Conservation (phyloP, 1,140 invertebrate genomes). For the Ostrea denselamellosa region DNA sequence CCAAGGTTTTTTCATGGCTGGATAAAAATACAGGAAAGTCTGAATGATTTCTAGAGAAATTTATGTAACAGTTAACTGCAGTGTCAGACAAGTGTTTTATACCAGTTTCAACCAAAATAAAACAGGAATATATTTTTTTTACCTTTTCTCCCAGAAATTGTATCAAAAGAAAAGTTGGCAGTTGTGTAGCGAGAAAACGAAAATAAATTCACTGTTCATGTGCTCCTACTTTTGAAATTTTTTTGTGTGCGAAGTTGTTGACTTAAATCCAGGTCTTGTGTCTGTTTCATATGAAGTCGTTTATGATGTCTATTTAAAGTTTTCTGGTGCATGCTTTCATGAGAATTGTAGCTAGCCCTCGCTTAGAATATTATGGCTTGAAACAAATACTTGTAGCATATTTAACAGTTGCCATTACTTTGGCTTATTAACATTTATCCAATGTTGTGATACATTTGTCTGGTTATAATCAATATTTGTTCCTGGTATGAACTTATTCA, state of each 20-base stretch:
- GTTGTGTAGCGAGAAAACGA: conserved; percentile 7
- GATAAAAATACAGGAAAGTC: conserved; percentile 1
- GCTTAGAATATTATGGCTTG: too few species aligned
- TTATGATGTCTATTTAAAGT: neutral
- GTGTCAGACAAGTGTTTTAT: conserved; percentile 8
- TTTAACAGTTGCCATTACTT: too few species aligned
- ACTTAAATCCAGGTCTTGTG: neutral
- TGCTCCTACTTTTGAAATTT: neutral
- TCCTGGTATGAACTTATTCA: too few species aligned
- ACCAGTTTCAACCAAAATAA: neutral
- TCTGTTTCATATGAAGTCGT: neutral
- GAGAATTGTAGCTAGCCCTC: neutral
- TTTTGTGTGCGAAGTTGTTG: neutral
- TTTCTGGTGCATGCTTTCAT: neutral
- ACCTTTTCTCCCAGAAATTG: neutral
- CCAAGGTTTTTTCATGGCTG: conserved; percentile 17
- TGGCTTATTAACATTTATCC: too few species aligned
- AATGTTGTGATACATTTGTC: too few species aligned
- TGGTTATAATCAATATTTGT: too few species aligned
- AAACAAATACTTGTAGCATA: too few species aligned
- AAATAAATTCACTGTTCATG: neutral
- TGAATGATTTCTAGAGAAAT: conserved; percentile 25
- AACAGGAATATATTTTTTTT: neutral
- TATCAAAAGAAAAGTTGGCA: neutral
- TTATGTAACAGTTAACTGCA: neutral